These are phyloP conservation scores for Holothuria scabra DNA, from an alignment of 53 echinoderm and acorn worm species.

Conservation along the genomic window DNA sequence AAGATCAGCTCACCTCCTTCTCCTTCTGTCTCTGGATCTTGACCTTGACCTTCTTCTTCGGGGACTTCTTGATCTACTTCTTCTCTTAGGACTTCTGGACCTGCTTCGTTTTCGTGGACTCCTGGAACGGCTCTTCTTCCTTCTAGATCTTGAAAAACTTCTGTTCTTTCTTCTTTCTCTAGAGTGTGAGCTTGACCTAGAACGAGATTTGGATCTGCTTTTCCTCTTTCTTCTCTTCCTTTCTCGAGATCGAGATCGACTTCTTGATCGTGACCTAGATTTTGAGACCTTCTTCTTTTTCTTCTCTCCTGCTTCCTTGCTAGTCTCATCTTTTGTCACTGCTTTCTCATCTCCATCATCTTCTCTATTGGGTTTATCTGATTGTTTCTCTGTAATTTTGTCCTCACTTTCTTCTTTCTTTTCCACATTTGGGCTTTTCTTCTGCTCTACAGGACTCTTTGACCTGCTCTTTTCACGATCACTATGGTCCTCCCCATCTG, in stretches of 20 bases:
- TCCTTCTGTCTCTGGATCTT: conserved; percentile 65
- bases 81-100: conserved; percentile 56
- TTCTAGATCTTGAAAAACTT: conserved; percentile 51
- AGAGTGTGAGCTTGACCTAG: conserved; percentile 49
- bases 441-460: conserved; percentile 4
- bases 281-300: conserved; percentile 20
- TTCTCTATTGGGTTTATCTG: neutral
- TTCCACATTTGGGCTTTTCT: neutral
- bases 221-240: conserved; percentile 53
- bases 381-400: neutral
- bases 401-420: conserved; percentile 12
- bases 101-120: conserved; percentile 50
- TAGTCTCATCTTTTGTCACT: neutral
- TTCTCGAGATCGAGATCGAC: conserved; percentile 56
- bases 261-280: conserved; percentile 55
- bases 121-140: conserved; percentile 42
- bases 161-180: conserved; percentile 52
- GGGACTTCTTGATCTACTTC: conserved; percentile 64
- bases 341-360: conserved; percentile 6
- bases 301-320: neutral
- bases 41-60: conserved; percentile 70
- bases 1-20: conserved; percentile 39
- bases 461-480: conserved; percentile 5
- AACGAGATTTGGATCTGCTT: conserved; percentile 54
- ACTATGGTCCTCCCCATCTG: neutral